Evolutionary conservation across 1,140 invertebrate genomes (phyloP).

Genomic region (Periplaneta americana): DNA sequence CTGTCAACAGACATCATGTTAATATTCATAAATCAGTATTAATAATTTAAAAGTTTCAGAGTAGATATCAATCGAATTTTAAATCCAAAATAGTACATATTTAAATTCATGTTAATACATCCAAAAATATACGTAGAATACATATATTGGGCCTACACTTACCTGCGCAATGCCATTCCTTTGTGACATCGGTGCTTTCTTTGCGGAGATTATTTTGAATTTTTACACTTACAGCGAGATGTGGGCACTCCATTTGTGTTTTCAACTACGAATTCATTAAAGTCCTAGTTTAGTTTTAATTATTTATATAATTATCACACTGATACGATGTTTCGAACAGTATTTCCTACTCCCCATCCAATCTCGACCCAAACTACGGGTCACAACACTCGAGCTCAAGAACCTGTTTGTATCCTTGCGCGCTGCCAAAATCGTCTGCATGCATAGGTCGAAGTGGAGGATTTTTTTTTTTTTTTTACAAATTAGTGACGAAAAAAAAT

Average conservation of each 20-base stretch:
- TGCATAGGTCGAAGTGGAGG: neutral
- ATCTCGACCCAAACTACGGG: neutral
- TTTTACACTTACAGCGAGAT: slow-evolving; percentile 11
- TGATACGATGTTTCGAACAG: neutral
- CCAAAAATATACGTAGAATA: neutral
- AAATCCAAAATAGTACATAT: no score
- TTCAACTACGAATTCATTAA: neutral
- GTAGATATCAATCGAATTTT: no score
- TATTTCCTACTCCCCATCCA: neutral
- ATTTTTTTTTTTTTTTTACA: neutral
- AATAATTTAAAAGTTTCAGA: no score
- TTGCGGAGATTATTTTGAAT: slow-evolving; percentile 3
- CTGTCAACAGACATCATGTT: neutral
- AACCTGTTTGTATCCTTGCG: slow-evolving; percentile 4
- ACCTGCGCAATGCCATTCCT: slow-evolving; percentile 18
- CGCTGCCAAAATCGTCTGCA: neutral
- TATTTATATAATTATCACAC: neutral
- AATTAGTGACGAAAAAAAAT: neutral
- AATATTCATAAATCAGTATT: no score
- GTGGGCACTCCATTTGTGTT: slow-evolving; percentile 12
- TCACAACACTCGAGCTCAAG: neutral
- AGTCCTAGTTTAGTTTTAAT: neutral
- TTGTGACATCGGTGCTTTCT: slow-evolving; percentile 16
- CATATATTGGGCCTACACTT: slow-evolving; percentile 9
- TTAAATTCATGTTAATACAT: no score